A percentile compares a stretch with the other conserved stretches of the same genome.
Conservation (phyloP, 2,113 vertebrate species). For the Sceloporus tristichus region DNA sequence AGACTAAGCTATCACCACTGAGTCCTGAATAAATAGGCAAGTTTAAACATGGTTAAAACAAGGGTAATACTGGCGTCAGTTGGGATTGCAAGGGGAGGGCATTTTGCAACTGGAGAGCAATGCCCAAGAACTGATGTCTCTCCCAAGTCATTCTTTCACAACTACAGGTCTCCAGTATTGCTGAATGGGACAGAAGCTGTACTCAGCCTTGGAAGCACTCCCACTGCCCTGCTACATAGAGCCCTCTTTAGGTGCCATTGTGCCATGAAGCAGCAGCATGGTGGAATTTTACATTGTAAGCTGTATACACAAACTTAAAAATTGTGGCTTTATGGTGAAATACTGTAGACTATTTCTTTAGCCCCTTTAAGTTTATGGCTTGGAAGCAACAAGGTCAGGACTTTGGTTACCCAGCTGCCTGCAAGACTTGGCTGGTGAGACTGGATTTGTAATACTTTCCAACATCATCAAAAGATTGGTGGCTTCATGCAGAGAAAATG, state of each 20-base stretch:
- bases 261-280: not conserved
- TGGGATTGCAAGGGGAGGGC: not conserved
- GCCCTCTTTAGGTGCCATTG: too few species aligned
- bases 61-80: too few species aligned
- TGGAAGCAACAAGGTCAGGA: not conserved
- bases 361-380: not conserved
- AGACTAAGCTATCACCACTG: too few species aligned
- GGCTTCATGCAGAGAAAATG: conserved; percentile 1
- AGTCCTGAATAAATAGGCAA: too few species aligned
- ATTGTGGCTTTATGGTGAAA: not conserved
- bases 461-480: not conserved
- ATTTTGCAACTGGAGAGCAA: not conserved
- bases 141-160: not conserved
- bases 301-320: not conserved
- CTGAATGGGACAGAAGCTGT: not conserved
- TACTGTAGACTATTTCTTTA: not conserved
- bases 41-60: too few species aligned
- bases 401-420: not conserved
- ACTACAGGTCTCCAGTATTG: not conserved
- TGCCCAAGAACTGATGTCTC: not conserved
- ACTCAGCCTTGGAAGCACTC: not conserved
- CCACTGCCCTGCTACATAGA: not conserved
- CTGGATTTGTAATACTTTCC: not conserved
- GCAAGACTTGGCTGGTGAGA: not conserved
- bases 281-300: not conserved